Conservation (phyloP, 2,888 invertebrate genomes). For the Bhutanitis thaidina region DNA sequence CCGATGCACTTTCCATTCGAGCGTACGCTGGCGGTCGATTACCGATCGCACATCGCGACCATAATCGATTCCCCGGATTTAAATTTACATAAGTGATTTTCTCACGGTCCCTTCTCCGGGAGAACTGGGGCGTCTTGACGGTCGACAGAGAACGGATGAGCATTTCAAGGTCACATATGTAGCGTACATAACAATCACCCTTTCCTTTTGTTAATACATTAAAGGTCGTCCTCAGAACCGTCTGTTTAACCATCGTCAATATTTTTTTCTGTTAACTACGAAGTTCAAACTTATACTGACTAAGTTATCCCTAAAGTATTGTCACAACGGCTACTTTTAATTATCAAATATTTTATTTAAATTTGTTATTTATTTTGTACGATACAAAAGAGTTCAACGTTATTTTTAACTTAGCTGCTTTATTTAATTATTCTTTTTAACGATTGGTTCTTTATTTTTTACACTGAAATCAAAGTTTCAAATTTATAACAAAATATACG, state of each 20-base stretch:
- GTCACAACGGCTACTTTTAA: too few species aligned
- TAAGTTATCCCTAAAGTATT: too few species aligned
- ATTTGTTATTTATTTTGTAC: background rate
- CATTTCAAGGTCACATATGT: slow-evolving; percentile 53
- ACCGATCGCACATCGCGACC: slow-evolving; percentile 44
- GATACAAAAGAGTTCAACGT: background rate
- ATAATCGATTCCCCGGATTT: slow-evolving; percentile 73
- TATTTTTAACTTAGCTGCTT: background rate
- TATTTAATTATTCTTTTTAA: background rate
- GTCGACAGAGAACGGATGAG: slow-evolving; percentile 58
- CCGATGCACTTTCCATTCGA: slow-evolving; percentile 66
- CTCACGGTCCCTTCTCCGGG: slow-evolving; percentile 68
- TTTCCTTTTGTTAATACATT: slow-evolving; percentile 11
- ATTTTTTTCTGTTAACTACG: too few species aligned
- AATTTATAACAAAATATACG: slow-evolving; percentile 1
- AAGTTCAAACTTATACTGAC: too few species aligned
- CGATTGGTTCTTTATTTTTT: background rate
- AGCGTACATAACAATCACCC: background rate
- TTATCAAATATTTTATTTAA: too few species aligned
- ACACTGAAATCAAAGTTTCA: background rate
- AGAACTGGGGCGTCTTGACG: slow-evolving; percentile 60
- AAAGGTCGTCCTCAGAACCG: background rate
- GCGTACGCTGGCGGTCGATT: slow-evolving; percentile 30
- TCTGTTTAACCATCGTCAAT: background rate
- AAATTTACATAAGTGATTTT: slow-evolving; percentile 69